These are phyloP conservation scores for Cancer borealis DNA, from an alignment of 2,888 invertebrate genomes.

Conservation along the genomic window DNA sequence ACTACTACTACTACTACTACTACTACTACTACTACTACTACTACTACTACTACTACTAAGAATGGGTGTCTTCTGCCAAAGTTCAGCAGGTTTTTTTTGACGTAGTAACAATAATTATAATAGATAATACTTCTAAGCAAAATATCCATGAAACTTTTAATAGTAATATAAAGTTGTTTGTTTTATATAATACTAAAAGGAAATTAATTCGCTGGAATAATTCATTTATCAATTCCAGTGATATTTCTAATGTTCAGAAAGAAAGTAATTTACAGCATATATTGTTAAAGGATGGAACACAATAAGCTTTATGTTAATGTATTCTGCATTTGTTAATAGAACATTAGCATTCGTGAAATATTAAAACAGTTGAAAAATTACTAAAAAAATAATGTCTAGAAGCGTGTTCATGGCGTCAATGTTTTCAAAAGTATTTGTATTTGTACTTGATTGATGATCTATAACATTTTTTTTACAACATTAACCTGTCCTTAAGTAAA, in stretches of 20 bases:
- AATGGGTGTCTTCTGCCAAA: background rate
- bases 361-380: background rate
- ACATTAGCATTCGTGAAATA: background rate
- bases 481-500: no score
- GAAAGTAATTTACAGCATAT: background rate
- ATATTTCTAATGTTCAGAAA: background rate
- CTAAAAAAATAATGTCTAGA: background rate
- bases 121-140: background rate
- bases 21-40: no score
- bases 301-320: background rate
- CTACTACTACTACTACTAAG: no score
- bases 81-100: background rate
- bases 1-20: no score
- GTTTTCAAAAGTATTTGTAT: no score
- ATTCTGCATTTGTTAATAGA: constrained; percentile 9
- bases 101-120: background rate
- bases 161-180: background rate
- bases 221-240: background rate
- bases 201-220: background rate
- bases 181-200: background rate
- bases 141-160: background rate
- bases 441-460: background rate
- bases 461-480: background rate
- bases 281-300: background rate
- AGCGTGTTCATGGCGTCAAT: no score